Base-by-base conservation (phyloP, 1,140 invertebrate genomes). In the Saccostrea cuccullata region DNA sequence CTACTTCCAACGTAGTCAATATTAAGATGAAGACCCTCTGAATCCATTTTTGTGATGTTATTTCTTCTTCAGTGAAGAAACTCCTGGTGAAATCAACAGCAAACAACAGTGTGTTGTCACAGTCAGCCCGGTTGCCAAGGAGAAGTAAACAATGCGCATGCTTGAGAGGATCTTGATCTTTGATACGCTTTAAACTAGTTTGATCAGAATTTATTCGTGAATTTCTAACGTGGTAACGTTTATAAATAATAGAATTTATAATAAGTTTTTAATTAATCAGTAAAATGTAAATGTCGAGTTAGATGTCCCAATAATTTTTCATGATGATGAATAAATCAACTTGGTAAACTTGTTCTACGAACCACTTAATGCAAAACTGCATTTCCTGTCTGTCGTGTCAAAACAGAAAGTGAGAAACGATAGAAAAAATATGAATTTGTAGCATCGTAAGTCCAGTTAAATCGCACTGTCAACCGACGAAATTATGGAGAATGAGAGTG, bases 1-100 rank as follows among this genome's bases (percentile, higher is more conserved):
- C 91, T 93, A 58, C 91, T 93, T 17, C 94, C 94, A 67, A 95
- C 92, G 91, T 95, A 95, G 87, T 95, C 94, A 89, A 95, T 93
- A 85, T 91, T 91, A 30, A 95, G 87, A 87, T 93, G 92, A 67
- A 95, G 91, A 85, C 90, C 90, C 58, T 89, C 91, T 67, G 93
- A 90, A 82, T 95, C 94, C 94, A 95, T 95, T 40, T 86, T 93
- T 60, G 6, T 20, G 36, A 15, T 82, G 20, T 55, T 12, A 55
- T 17, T 23, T n/a, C 13, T 56, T 70, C 70, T 67, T 20, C 85
- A 55, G 26, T 83, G 77, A 55, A 87, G 84, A 55, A 56, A 70
- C 26, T 55, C 13, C 55, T 20, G 26, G 55, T 55, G 85, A 85
- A 82, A n/a, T 64, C 40, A 47, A 73, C 55, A 23, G 73, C 26